Base-by-base conservation (phyloP, 2,888 invertebrate species). In the Nymphalis urticae region DNA sequence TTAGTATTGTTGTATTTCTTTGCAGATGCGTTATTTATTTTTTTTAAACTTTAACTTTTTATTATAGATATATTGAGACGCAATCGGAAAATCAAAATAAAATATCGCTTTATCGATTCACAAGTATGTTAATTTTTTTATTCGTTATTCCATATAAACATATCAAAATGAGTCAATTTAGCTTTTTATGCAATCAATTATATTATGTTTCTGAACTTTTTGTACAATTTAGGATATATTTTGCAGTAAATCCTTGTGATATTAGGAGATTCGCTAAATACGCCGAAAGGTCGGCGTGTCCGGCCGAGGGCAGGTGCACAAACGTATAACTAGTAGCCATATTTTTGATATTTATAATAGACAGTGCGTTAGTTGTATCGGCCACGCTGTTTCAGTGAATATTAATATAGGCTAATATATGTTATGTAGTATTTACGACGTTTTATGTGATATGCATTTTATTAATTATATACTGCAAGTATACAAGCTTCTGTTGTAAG, bases 361-460 rank as follows among this genome's bases (percentile, higher is more conserved):
- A 79, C 81, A 82, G 81, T 82, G 81, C 80, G 79, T 80, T 80
- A 80, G 78, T 80, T 80, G 80, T 80, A 83, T 80, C 79, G 81
- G 82, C 84, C 79, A 84, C 82, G 86, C 88, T 87, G 85, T 85
- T 86, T 87, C 85, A 89, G 85, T 89, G 80, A 88, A 85, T 85
- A 87, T 86, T 84, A 85, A 85, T 77, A 83, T 90, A 91, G 88
- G 81, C 83, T 79, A 90, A 90, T 87, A 86, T 88, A 91, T 89
- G 92, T 92, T 92, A 91, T 90, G 85, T 92, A 91, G 92, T 92
- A 87, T 91, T 90, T 91, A 91, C 87, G 86, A 89, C 82, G 88
- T 90, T 89, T 88, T 91, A 91, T 92, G 92, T 92, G 92, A 92
- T 92, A 92, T 86, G 92, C 92, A 90, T 92, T 92, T 90, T 90